Evolutionary conservation across 2,113 vertebrate genomes (phyloP).

Genomic region (Pavo muticus): DNA sequence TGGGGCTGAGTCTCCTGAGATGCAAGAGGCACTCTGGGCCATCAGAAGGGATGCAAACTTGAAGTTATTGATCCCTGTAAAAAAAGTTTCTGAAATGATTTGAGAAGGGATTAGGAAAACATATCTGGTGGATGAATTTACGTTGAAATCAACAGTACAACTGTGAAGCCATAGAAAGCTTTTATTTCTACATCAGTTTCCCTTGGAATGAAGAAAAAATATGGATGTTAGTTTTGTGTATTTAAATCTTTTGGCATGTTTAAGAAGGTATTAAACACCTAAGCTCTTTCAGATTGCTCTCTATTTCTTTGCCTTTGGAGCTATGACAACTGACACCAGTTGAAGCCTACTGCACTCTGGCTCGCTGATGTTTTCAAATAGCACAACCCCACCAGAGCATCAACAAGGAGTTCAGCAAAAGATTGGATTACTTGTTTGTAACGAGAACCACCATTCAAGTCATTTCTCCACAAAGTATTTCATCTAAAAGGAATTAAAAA

Average conservation of each 20-base stretch:
- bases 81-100: background rate
- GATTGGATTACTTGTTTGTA: background rate
- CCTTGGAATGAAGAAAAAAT: background rate
- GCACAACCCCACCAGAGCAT: background rate
- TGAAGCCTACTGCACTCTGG: background rate
- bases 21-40: background rate
- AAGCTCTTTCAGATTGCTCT: background rate
- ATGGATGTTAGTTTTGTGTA: background rate
- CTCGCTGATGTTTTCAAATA: background rate
- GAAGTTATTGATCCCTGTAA: background rate
- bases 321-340: background rate
- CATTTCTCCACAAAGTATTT: background rate
- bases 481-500: background rate
- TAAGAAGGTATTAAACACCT: background rate
- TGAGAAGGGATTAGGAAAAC: background rate
- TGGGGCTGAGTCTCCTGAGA: background rate
- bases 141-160: background rate
- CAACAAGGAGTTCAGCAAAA: background rate
- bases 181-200: background rate
- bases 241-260: background rate
- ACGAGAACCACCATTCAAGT: background rate
- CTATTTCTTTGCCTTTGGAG: background rate
- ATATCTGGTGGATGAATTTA: background rate
- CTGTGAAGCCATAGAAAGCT: background rate
- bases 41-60: background rate